Evolutionary conservation across 1,140 invertebrate species (phyloP), one percentile per base, ranked within the genome.

Genomic region (Neodiprion pinetum): DNA sequence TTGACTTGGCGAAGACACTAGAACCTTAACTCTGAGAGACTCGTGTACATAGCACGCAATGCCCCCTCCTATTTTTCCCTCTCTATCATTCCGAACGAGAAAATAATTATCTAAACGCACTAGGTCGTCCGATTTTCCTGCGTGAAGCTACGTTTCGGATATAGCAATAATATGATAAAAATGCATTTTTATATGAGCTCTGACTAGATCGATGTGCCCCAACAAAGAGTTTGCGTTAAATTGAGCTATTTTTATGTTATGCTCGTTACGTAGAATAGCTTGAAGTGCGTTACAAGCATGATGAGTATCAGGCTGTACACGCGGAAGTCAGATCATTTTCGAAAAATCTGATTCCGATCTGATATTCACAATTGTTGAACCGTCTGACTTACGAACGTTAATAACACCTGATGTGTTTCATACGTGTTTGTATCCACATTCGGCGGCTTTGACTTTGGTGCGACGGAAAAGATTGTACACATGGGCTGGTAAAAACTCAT

Each of bases 81-180:
- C 70, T 48, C 70, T 9, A 49, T 71, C 70, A 50, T 71, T 71
- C 3, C 70, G 70, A 9, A 48, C 53, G 4, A 71, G 28, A 9
- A 14, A n/a, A 48, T 71, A 71, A 7, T 71, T 49, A 7, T 71
- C 28, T 1, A 71, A 14, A 5, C 23, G n/a, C 4, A 71, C 12
- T 3, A 71, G 48, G 8, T 47, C 28, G 40, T 71, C 48, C 17
- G 70, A 7, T 7, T 50, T 23, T 5, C 10, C 3, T 1, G 3
- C 2, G 5, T 71, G 70, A 2, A 71, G 14, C 70, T 50, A 71
- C 17, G 70, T 9, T 49, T 71, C 70, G 1, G 70, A 48, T n/a
- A 71, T 12, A 7, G 70, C 49, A 12, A 71, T 71, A 49, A 71
- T 71, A 48, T 71, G 70, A 1, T 11, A 71, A 12, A 71, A 71